Percentiles rank a stretch among this genome's conserved stretches.
phyloP scores from a whole-genome alignment of 2,888 invertebrate species.

The Willowsia nigromaculata region DNA sequence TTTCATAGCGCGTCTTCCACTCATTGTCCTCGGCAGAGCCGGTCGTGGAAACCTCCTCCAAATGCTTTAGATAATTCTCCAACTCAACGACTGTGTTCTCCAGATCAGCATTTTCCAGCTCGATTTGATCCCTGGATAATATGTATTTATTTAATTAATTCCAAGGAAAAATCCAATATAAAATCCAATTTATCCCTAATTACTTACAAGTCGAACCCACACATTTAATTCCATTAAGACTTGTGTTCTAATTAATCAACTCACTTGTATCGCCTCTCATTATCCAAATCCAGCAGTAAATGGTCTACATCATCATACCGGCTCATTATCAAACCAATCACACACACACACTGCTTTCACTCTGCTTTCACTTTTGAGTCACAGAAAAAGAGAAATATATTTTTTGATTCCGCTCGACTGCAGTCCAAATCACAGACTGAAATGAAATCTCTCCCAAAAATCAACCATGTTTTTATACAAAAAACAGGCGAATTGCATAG shows the following conservation, averaged over 20 bases:
- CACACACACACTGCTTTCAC: background rate
- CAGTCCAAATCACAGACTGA: conserved; percentile 7
- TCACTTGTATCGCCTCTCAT: conserved; percentile 31
- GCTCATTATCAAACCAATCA: conserved; percentile 18
- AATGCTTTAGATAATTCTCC: conserved; percentile 64
- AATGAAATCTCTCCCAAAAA: background rate
- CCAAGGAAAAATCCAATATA: background rate
- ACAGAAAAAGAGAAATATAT: background rate
- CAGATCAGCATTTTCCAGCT: conserved; percentile 75
- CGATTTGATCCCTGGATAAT: conserved; percentile 77
- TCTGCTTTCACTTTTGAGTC: background rate
- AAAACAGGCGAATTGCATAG: too few species aligned
- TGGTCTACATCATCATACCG: conserved; percentile 46
- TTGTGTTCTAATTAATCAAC: background rate
- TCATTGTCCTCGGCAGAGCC: conserved; percentile 77
- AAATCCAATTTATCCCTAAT: background rate
- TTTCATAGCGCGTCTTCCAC: conserved; percentile 81
- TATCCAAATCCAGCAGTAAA: conserved; percentile 30
- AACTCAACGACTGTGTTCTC: conserved; percentile 75
- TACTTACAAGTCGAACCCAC: background rate
- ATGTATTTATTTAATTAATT: too few species aligned
- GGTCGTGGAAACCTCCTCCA: conserved; percentile 56
- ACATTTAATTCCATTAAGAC: background rate
- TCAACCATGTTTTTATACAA: background rate
- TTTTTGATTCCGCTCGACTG: background rate